Evolutionary conservation across 1,140 invertebrate genomes (phyloP), one percentile per base, ranked within the genome.

Genomic region (Hycleus phaleratus): DNA sequence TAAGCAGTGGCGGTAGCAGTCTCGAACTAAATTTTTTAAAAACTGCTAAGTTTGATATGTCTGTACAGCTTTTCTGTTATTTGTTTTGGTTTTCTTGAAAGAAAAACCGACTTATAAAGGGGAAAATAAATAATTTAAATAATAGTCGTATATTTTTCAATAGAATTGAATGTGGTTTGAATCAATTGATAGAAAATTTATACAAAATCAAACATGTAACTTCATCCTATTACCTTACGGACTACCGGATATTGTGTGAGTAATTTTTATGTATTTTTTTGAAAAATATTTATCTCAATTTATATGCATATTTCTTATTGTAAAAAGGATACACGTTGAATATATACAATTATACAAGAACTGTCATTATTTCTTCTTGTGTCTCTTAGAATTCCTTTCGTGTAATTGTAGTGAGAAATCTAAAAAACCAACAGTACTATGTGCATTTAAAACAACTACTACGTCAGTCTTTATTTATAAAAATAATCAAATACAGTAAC

Each of bases 1-100:
- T 45, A 53, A 53, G 51, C 51, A 46, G 51, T 53, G 51, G 51
- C 51, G 51, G 38, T 53, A 53, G 42, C 3, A 45, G 51, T 45
- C 43, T 32, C 7, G 7, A 32, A 4, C 3, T 32, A 32, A 32
- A 32, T 32, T 32, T 32, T 32, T 32, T 2, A 32, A 38, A 49
- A 49, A 38, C 48, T 11, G 26, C 26, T 49, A 26, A 49, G 48
- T 25, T 49, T 32, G 48, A 49, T 49, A 49, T 9, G 46, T 52
- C 18, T 42, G 50, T 24, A 53, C 3, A 44, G 12, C 46, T 45
- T 45, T 44, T 4, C 46, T 46, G 7, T 32, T 32, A 2, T 32
- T 32, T 32, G 32, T 32, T 32, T 32, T 32, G 4, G 32, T 32
- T 32, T 4, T 32, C 7, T 32, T 32, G 7, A 32, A 32, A 32